Conservation (phyloP, 2,113 vertebrate genomes). For the Romanogobio albipinnatus region DNA sequence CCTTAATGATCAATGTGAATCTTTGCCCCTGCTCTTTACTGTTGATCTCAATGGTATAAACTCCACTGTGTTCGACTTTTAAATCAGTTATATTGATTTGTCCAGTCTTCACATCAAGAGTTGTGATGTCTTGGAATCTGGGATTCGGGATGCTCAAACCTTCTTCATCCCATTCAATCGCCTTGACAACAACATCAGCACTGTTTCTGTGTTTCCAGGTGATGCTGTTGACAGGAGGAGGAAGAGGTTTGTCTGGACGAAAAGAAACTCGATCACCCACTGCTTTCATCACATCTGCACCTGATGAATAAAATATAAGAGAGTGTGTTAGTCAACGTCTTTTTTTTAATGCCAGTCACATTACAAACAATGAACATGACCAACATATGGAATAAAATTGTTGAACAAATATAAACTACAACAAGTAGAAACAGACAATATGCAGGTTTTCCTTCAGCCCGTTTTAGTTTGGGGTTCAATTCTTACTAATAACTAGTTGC, state of each 20-base stretch:
- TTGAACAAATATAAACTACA: too few species aligned
- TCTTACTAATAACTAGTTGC: too few species aligned
- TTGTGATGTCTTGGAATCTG: neutral
- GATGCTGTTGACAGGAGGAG: neutral
- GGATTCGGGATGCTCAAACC: neutral
- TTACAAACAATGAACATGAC: too few species aligned
- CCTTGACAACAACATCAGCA: rapidly evolving
- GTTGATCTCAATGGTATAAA: neutral
- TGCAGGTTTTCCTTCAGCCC: too few species aligned
- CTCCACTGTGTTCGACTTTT: neutral
- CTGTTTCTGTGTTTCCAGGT: neutral
- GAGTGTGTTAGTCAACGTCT: neutral
- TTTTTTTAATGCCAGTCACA: too few species aligned
- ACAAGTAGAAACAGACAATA: too few species aligned
- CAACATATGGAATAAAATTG: too few species aligned
- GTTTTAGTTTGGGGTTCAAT: too few species aligned
- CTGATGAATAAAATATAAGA: neutral
- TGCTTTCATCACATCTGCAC: neutral
- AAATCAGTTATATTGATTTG: neutral
- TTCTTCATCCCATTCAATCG: neutral
- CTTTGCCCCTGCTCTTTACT: neutral
- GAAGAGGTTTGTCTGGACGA: neutral
- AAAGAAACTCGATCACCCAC: neutral
- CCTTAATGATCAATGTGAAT: neutral
- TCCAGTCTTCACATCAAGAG: neutral